These are phyloP conservation scores for Torymus texanus DNA, from an alignment of 2,888 invertebrate genomes.

Conservation along the genomic window DNA sequence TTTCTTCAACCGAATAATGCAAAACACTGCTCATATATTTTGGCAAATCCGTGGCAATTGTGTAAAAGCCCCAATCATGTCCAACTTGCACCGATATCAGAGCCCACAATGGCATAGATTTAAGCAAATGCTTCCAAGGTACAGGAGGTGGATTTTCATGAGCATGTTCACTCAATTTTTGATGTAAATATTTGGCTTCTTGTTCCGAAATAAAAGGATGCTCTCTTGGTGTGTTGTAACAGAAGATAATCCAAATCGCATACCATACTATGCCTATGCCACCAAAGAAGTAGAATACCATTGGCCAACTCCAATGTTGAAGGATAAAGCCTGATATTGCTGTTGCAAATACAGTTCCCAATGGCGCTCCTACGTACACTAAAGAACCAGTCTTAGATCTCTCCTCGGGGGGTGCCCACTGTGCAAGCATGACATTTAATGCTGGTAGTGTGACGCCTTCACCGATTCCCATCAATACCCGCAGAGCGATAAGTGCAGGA, in stretches of 20 bases:
- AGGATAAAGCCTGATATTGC: slow-evolving; percentile 83
- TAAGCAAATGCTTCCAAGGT: slow-evolving; percentile 69
- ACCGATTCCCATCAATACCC: slow-evolving; percentile 88
- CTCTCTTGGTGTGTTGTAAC: slow-evolving; percentile 71
- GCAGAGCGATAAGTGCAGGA: slow-evolving; percentile 82
- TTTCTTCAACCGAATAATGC: slow-evolving; percentile 73
- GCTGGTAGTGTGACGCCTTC: slow-evolving; percentile 92
- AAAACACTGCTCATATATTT: slow-evolving; percentile 75
- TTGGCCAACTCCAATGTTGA: slow-evolving; percentile 81
- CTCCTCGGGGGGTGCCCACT: slow-evolving; percentile 85
- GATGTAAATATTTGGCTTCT: slow-evolving; percentile 69
- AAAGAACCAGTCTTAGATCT: slow-evolving; percentile 86
- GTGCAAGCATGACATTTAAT: slow-evolving; percentile 85
- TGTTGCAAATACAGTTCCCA: slow-evolving; percentile 82
- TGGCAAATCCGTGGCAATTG: slow-evolving; percentile 72
- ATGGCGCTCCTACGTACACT: slow-evolving; percentile 87
- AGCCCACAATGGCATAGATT: slow-evolving; percentile 84
- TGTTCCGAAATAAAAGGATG: slow-evolving; percentile 73
- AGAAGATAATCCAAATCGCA: slow-evolving; percentile 78
- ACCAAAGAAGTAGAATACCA: slow-evolving; percentile 89
- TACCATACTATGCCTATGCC: slow-evolving; percentile 85
- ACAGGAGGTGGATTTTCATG: slow-evolving; percentile 68
- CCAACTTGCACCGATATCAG: slow-evolving; percentile 80
- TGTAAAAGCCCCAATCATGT: slow-evolving; percentile 74
- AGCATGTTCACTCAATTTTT: slow-evolving; percentile 67